A percentile compares a stretch with the other conserved stretches of the same genome.
phyloP scores from a whole-genome alignment of 1,140 invertebrate genomes.

The Microplitis demolitor region DNA sequence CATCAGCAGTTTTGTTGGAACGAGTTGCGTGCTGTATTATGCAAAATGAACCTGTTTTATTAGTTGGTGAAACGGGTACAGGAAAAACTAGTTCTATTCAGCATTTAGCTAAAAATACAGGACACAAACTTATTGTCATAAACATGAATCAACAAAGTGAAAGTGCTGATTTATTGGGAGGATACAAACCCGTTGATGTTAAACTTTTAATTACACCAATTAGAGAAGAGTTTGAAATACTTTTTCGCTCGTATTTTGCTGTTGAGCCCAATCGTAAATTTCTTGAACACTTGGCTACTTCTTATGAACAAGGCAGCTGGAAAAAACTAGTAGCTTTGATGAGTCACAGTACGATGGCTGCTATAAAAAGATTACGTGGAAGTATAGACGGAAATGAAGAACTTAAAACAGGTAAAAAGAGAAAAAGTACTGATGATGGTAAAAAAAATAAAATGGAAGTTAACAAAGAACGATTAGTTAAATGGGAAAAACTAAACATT shows the following conservation, averaged over 20 bases:
- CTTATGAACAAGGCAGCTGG: slow-evolving; percentile 77
- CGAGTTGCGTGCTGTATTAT: slow-evolving; percentile 80
- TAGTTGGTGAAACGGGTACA: slow-evolving; percentile 98
- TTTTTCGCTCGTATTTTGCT: slow-evolving; percentile 83
- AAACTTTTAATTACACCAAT: slow-evolving; percentile 83
- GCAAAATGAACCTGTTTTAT: slow-evolving; percentile 86
- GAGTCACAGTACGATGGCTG: slow-evolving; percentile 73
- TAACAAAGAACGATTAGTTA: slow-evolving; percentile 20
- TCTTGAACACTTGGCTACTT: slow-evolving; percentile 77
- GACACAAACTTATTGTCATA: slow-evolving; percentile 89
- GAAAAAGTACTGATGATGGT: slow-evolving; percentile 27
- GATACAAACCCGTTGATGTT: slow-evolving; percentile 95
- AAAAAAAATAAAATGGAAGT: slow-evolving; percentile 48
- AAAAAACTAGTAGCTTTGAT: slow-evolving; percentile 76
- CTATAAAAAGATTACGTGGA: slow-evolving; percentile 64
- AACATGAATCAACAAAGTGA: slow-evolving; percentile 99
- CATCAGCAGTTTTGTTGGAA: slow-evolving; percentile 83
- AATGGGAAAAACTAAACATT: slow-evolving; percentile 70
- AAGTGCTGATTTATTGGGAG: slow-evolving; percentile 92
- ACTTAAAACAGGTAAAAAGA: not conserved
- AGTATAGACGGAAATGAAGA: not conserved
- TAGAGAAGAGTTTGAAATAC: slow-evolving; percentile 80
- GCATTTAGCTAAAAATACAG: slow-evolving; percentile 83
- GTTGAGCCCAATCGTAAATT: slow-evolving; percentile 84
- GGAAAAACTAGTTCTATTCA: slow-evolving; percentile 98